Conservation (phyloP, 2,888 invertebrate species). For the Congeria kusceri region DNA sequence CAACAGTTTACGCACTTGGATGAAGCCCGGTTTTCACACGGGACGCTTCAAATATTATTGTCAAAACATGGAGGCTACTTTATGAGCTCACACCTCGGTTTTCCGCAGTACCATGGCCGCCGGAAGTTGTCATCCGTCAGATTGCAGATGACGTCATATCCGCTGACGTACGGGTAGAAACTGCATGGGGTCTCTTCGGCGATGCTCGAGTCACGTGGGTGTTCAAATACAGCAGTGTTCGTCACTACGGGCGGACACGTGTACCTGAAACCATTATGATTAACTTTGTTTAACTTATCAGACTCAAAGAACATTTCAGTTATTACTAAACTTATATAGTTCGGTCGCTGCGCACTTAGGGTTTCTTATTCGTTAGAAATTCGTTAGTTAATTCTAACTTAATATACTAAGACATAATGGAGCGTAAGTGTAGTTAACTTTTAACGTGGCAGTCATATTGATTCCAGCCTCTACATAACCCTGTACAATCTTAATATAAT, state of each 20-base stretch:
- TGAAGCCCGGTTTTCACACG: no score
- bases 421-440: no score
- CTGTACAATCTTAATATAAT: no score
- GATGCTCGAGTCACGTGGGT: slow-evolving; percentile 12
- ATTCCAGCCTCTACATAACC: no score
- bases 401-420: neutral
- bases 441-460: no score
- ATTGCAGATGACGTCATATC: slow-evolving; percentile 45
- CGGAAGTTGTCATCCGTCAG: slow-evolving; percentile 50
- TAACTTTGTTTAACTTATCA: neutral
- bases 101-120: slow-evolving; percentile 51
- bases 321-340: no score
- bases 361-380: no score
- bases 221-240: slow-evolving; percentile 46
- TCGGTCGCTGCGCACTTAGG: no score
- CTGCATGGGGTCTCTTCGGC: slow-evolving; percentile 46
- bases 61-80: no score
- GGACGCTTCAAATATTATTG: no score
- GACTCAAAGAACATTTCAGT: neutral
- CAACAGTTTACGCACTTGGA: no score
- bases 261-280: slow-evolving; percentile 1
- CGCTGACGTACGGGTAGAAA: slow-evolving; percentile 41
- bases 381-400: neutral
- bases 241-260: slow-evolving; percentile 34
- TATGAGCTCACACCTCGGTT: slow-evolving; percentile 34